A percentile compares a stretch with the other conserved stretches of the same genome.
These are phyloP conservation scores for Frieseomelitta varia DNA, from an alignment of 1,140 invertebrate species.

Conservation along the genomic window DNA sequence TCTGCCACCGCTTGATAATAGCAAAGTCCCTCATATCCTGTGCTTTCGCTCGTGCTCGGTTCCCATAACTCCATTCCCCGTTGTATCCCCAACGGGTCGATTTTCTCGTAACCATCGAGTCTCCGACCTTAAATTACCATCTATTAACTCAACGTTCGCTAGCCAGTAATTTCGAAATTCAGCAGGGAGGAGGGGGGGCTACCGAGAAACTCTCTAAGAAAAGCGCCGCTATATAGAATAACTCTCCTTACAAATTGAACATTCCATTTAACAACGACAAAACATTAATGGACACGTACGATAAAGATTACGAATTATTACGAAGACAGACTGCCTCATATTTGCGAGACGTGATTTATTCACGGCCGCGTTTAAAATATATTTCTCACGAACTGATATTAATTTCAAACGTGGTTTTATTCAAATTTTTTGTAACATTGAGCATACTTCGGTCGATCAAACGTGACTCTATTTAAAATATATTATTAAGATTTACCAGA, in stretches of 20 bases:
- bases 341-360: neutral
- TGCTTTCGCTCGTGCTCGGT: neutral
- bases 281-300: neutral
- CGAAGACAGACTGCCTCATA: neutral
- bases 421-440: no score
- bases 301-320: neutral
- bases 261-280: neutral
- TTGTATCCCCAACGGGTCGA: constrained; percentile 46
- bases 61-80: constrained; percentile 20
- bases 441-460: no score
- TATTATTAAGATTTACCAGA: no score
- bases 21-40: constrained; percentile 17
- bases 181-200: neutral
- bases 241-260: neutral
- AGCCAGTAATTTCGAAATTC: constrained; percentile 36
- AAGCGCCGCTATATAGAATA: no score
- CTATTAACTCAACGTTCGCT: constrained; percentile 26
- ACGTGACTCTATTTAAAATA: no score
- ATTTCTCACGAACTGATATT: neutral
- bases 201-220: neutral
- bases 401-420: neutral
- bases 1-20: constrained; percentile 5
- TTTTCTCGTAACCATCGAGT: constrained; percentile 34
- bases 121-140: constrained; percentile 31
- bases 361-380: neutral